Evolutionary conservation across 2,888 invertebrate species (phyloP).

Genomic region (Platerodrilus igneus): DNA sequence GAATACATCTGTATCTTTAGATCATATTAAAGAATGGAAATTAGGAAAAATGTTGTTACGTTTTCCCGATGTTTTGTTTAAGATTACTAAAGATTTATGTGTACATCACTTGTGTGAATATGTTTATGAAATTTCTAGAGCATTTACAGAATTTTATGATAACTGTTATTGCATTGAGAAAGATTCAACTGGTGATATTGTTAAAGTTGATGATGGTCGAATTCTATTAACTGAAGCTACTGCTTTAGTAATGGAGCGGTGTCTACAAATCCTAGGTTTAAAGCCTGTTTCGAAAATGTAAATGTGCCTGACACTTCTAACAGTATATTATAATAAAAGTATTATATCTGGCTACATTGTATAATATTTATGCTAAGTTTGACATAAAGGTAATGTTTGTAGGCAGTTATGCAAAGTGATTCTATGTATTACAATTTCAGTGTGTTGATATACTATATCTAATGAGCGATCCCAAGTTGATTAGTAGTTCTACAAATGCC

Average conservation of each 20-base stretch:
- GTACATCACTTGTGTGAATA: constrained; percentile 91
- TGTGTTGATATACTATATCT: too few relatives aligned
- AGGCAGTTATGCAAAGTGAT: too few relatives aligned
- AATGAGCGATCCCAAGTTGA: too few relatives aligned
- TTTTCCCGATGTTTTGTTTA: constrained; percentile 82
- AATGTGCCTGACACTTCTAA: too few relatives aligned
- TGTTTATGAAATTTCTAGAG: constrained; percentile 88
- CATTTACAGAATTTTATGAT: constrained; percentile 96
- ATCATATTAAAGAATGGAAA: constrained; percentile 93
- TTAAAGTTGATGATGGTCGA: constrained; percentile 79
- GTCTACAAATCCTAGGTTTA: constrained; percentile 87
- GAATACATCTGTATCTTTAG: constrained; percentile 61
- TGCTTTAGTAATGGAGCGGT: constrained; percentile 78
- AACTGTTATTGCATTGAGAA: constrained; percentile 96
- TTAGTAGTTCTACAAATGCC: too few relatives aligned
- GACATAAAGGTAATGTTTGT: too few relatives aligned
- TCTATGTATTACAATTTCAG: too few relatives aligned
- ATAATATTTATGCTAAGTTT: too few relatives aligned
- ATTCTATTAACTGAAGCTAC: constrained; percentile 91
- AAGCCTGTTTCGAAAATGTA: constrained; percentile 91
- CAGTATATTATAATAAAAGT: too few relatives aligned
- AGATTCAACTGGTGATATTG: constrained; percentile 72
- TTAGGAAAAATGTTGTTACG: constrained; percentile 80
- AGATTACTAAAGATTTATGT: constrained; percentile 75
- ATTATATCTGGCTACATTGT: too few relatives aligned